These are phyloP conservation scores for Cinclus mexicanus DNA, from an alignment of 2,113 vertebrate species.

Conservation along the genomic window DNA sequence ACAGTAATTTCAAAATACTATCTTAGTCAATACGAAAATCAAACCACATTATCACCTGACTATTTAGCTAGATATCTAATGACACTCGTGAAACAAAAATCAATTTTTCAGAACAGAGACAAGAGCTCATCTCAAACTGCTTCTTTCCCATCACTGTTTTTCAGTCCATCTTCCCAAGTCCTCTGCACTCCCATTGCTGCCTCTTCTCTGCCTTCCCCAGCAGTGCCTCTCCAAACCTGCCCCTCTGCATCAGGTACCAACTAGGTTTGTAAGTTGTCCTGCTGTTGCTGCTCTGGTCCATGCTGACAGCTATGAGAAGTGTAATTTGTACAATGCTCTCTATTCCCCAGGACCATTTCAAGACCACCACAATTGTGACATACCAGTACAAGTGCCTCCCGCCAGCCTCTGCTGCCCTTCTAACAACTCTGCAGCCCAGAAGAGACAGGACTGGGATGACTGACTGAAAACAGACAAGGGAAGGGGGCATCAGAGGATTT, in stretches of 20 bases:
- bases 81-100: not conserved
- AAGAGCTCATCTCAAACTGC: not conserved
- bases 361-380: rapidly evolving
- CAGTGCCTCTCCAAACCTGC: not conserved
- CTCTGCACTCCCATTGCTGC: not conserved
- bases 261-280: not conserved
- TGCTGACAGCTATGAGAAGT: not conserved
- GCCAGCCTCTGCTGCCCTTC: not conserved
- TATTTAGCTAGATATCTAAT: not conserved
- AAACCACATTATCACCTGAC: not conserved
- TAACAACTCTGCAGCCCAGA: not conserved
- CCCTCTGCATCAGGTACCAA: not conserved
- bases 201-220: not conserved
- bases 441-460: not conserved
- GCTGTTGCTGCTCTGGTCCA: not conserved
- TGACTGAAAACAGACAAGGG: not conserved
- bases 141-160: not conserved
- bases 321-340: not conserved
- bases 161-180: not conserved
- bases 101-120: not conserved
- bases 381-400: rapidly evolving
- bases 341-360: not conserved
- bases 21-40: not conserved
- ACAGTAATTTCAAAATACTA: not conserved
- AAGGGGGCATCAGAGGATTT: not conserved